Evolutionary conservation across 2,797 vertebrate genomes (phyloP).

Genomic region (Chelon labrosus): DNA sequence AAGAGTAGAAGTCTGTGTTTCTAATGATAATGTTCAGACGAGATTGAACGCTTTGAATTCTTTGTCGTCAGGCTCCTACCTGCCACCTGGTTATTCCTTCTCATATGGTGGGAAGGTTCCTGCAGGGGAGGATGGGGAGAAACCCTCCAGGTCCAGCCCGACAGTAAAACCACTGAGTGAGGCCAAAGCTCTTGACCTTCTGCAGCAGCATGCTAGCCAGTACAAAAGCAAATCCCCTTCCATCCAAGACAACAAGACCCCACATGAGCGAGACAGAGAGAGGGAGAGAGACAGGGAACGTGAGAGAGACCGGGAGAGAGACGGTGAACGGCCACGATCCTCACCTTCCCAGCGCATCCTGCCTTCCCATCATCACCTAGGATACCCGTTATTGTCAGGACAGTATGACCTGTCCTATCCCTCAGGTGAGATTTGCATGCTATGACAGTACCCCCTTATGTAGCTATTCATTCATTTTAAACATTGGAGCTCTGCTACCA

Average conservation of each 20-base stretch:
- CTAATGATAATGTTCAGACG: not conserved
- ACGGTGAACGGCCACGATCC: slow-evolving; percentile 88
- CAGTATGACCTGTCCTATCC: slow-evolving; percentile 97
- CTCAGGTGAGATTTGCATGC: slow-evolving; percentile 87
- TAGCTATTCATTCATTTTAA: too few species aligned
- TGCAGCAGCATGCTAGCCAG: slow-evolving; percentile 97
- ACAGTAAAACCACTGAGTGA: slow-evolving; percentile 91
- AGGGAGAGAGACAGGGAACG: slow-evolving; percentile 66
- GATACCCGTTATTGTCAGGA: slow-evolving; percentile 93
- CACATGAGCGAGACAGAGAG: slow-evolving; percentile 85
- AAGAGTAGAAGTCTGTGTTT: not conserved
- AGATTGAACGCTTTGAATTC: not conserved
- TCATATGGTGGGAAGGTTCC: slow-evolving; percentile 91
- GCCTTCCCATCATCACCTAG: slow-evolving; percentile 93
- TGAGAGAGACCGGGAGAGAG: slow-evolving; percentile 74
- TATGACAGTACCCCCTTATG: too few species aligned
- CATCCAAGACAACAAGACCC: slow-evolving; percentile 89
- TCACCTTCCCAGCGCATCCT: slow-evolving; percentile 94
- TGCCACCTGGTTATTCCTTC: slow-evolving; percentile 95
- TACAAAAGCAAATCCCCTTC: slow-evolving; percentile 98
- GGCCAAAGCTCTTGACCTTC: slow-evolving; percentile 95
- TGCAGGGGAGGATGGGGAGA: slow-evolving; percentile 86
- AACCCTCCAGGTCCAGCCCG: slow-evolving; percentile 91
- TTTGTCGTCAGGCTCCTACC: slow-evolving; percentile 89
- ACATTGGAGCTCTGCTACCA: too few species aligned